Evolutionary conservation across 2,888 invertebrate genomes (phyloP).

Genomic region (Xanthorhoe spadicearia): DNA sequence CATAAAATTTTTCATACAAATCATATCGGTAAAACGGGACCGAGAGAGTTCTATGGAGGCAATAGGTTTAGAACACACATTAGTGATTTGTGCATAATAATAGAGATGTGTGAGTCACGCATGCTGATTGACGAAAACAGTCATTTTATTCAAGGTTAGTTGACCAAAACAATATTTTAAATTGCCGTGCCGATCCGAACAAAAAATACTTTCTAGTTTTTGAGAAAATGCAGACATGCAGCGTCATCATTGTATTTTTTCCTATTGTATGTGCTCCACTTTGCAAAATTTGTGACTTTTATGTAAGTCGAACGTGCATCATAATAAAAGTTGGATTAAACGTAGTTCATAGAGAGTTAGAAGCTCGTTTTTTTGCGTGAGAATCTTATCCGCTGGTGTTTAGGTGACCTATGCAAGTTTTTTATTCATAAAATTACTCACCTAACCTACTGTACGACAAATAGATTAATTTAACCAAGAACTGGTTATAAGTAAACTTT

Average conservation of each 20-base stretch:
- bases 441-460: background rate
- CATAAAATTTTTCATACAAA: background rate
- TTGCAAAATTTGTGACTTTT: background rate
- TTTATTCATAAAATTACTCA: background rate
- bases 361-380: background rate
- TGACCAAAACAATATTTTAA: slow-evolving; percentile 42
- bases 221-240: slow-evolving; percentile 32
- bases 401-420: background rate
- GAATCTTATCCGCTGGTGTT: background rate
- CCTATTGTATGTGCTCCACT: slow-evolving; percentile 8
- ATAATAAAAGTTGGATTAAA: background rate
- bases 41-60: slow-evolving; percentile 2
- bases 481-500: slow-evolving; percentile 29
- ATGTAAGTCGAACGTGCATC: background rate
- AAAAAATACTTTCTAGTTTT: slow-evolving; percentile 39
- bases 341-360: background rate
- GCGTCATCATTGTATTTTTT: slow-evolving; percentile 33
- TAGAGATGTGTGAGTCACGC: slow-evolving; percentile 35
- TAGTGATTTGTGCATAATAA: background rate
- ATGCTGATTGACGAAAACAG: slow-evolving; percentile 31
- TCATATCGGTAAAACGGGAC: background rate
- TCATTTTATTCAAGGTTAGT: slow-evolving; percentile 38
- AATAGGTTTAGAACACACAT: slow-evolving; percentile 7
- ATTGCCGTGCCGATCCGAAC: slow-evolving; percentile 28
- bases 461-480: slow-evolving; percentile 30